phyloP scores from a whole-genome alignment of 2,113 vertebrate species.

The Hoplias malabaricus region DNA sequence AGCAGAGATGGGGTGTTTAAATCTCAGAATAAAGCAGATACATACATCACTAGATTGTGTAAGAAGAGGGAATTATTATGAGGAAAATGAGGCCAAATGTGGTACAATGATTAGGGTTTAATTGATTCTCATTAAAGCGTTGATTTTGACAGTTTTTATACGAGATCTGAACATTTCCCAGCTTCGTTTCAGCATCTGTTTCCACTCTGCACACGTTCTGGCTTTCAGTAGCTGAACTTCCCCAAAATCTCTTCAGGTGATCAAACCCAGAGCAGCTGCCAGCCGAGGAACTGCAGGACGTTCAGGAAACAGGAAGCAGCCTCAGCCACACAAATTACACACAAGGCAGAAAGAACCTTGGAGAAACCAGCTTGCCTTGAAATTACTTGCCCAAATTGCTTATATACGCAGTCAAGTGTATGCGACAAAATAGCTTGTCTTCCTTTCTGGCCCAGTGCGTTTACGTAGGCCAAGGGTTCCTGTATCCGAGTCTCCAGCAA shows the following conservation, averaged over 20 bases:
- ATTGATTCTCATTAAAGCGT: no score
- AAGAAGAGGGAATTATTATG: no score
- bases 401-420: conserved; percentile 7
- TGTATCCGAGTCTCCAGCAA: neutral
- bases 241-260: conserved; percentile 15
- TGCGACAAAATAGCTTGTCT: neutral
- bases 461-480: neutral
- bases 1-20: no score
- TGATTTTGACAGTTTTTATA: neutral
- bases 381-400: conserved; percentile 24
- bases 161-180: neutral
- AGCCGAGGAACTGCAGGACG: neutral
- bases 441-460: conserved; percentile 1
- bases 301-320: conserved; percentile 22
- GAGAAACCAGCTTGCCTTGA: neutral
- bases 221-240: neutral
- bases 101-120: no score
- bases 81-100: no score
- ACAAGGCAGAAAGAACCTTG: neutral
- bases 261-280: neutral
- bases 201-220: neutral
- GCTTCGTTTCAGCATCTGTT: neutral
- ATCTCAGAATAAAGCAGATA: no score
- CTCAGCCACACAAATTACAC: conserved; percentile 1
- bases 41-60: no score